A percentile compares a stretch with the other conserved stretches of the same genome.
phyloP scores from a whole-genome alignment of 1,140 invertebrate species.

The Halictus rubicundus region DNA sequence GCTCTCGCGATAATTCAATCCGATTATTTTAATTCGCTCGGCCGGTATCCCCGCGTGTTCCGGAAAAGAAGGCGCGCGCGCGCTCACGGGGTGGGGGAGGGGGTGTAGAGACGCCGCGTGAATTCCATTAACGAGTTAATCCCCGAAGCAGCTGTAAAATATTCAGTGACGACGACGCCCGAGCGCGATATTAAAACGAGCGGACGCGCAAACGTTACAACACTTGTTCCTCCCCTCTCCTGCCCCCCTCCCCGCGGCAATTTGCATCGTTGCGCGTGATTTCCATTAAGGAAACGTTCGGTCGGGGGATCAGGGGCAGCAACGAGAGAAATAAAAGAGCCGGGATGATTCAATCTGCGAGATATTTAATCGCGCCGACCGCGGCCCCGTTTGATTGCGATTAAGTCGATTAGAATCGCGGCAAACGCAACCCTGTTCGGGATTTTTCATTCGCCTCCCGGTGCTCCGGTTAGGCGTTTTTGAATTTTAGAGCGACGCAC shows the following conservation, averaged over 20 bases:
- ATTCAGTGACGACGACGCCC: background rate
- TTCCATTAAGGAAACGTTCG: background rate
- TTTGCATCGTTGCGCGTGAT: constrained; percentile 3
- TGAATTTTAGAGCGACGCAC: too few species aligned
- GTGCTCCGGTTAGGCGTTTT: constrained; percentile 11
- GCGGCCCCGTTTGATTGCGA: constrained; percentile 4
- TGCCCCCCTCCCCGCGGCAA: background rate
- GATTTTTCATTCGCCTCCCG: constrained; percentile 23
- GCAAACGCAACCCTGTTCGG: background rate
- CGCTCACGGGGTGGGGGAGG: too few species aligned
- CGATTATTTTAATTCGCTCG: constrained; percentile 1
- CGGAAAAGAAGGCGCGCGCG: too few species aligned
- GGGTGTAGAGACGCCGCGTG: background rate
- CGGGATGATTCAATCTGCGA: background rate
- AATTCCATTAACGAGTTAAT: background rate
- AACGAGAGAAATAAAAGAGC: background rate
- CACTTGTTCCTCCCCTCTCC: background rate
- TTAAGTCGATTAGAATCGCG: constrained; percentile 24
- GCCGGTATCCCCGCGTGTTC: too few species aligned
- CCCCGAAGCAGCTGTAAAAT: background rate
- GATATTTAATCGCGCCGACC: constrained; percentile 11
- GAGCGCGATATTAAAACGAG: background rate
- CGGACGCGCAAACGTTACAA: background rate
- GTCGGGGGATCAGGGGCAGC: background rate
- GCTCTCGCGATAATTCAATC: background rate